phyloP scores from a whole-genome alignment of 2,888 invertebrate species.

The Azorinus chamasolen region DNA sequence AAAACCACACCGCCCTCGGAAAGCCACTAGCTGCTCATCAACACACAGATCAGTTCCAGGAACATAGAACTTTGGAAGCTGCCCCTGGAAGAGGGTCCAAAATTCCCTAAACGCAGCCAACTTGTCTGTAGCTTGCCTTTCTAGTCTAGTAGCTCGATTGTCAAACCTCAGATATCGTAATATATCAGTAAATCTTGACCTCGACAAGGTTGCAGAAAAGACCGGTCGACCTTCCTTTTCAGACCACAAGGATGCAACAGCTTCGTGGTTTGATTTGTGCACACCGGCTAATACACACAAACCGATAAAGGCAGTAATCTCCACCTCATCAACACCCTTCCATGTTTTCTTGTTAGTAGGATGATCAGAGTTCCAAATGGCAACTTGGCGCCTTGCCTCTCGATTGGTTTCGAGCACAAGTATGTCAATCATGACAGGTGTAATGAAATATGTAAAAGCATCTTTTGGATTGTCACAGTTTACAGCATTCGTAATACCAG shows the following conservation, averaged over 20 bases:
- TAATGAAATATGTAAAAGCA: too few species aligned
- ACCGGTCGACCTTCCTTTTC: not conserved
- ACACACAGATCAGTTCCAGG: not conserved
- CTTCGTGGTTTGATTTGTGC: not conserved
- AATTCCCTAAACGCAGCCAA: not conserved
- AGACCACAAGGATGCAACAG: not conserved
- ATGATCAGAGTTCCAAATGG: not conserved
- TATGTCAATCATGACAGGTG: too few species aligned
- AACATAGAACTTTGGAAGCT: slow-evolving; percentile 9
- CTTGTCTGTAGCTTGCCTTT: slow-evolving; percentile 6
- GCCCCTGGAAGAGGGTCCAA: not conserved
- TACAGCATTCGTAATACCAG: too few species aligned
- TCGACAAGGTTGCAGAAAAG: not conserved
- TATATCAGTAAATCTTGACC: not conserved
- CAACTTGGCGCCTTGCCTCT: not conserved
- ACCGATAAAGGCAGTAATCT: not conserved
- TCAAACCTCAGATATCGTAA: not conserved
- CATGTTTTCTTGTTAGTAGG: not conserved
- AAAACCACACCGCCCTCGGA: slow-evolving; percentile 1
- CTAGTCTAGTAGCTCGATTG: not conserved
- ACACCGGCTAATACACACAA: not conserved
- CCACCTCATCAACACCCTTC: not conserved
- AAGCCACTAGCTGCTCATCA: not conserved
- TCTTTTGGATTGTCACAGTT: too few species aligned
- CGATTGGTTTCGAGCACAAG: too few species aligned